These are phyloP conservation scores for Ceraclea dissimilis DNA, from an alignment of 2,888 invertebrate species.

Conservation along the genomic window DNA sequence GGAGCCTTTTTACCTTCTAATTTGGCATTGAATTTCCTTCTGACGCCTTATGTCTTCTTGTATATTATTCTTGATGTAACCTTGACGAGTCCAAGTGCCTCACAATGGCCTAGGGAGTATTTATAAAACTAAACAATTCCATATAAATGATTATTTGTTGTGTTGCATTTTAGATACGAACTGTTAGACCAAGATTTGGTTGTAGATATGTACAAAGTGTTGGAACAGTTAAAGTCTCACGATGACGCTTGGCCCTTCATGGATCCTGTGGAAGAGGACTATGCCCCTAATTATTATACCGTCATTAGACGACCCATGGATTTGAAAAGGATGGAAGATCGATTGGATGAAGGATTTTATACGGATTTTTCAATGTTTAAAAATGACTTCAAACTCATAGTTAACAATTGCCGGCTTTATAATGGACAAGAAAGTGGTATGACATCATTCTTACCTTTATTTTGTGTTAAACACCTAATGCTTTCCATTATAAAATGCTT, in stretches of 20 bases:
- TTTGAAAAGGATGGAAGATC: slow-evolving; percentile 78
- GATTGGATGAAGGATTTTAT: slow-evolving; percentile 75
- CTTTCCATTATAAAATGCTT: too few species aligned
- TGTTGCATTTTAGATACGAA: slow-evolving; percentile 52
- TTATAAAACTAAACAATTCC: too few species aligned
- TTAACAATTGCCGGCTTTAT: slow-evolving; percentile 86
- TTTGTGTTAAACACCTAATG: background rate
- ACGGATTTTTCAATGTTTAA: slow-evolving; percentile 72
- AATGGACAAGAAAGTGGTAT: slow-evolving; percentile 90
- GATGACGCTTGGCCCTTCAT: slow-evolving; percentile 93
- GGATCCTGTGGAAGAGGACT: slow-evolving; percentile 88
- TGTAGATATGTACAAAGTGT: slow-evolving; percentile 86
- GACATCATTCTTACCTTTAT: slow-evolving; percentile 24
- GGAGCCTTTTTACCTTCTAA: too few species aligned
- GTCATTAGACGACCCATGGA: slow-evolving; percentile 80
- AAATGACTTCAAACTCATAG: slow-evolving; percentile 83
- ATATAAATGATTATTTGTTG: background rate
- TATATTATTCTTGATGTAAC: too few species aligned
- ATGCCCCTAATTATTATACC: slow-evolving; percentile 78
- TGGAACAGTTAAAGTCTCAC: slow-evolving; percentile 80
- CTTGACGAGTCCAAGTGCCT: too few species aligned
- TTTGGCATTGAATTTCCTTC: too few species aligned
- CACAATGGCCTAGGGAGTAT: too few species aligned
- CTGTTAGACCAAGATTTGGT: slow-evolving; percentile 78
- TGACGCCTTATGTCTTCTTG: too few species aligned